Conservation (phyloP, 1,140 invertebrate genomes). For the Maniola jurtina region DNA sequence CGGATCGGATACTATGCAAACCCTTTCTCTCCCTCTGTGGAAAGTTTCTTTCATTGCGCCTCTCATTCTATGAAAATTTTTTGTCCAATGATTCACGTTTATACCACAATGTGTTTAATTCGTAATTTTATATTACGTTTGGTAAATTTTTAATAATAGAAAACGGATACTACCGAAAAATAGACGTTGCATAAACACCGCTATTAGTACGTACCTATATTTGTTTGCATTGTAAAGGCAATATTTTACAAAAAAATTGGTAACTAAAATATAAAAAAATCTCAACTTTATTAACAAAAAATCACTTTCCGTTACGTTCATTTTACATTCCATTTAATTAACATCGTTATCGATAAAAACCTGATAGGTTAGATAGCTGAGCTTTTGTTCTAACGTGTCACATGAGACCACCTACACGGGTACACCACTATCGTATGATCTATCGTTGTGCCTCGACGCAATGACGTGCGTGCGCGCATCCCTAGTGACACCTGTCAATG, state of each 20-base stretch:
- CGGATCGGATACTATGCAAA: no score
- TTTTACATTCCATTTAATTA: slow-evolving; percentile 42
- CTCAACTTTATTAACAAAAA: no score
- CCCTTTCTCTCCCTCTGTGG: no score
- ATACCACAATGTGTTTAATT: no score
- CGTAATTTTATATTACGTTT: no score
- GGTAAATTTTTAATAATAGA: no score
- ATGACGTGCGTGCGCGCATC: slow-evolving; percentile 61
- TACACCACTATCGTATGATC: slow-evolving; percentile 71
- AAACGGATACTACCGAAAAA: no score
- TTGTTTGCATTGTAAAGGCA: no score
- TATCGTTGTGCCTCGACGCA: slow-evolving; percentile 56
- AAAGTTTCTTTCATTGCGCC: background rate
- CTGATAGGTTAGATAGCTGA: slow-evolving; percentile 40
- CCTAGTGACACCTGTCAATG: slow-evolving; percentile 73
- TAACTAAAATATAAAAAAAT: no score
- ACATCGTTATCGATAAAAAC: slow-evolving; percentile 36
- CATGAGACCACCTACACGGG: slow-evolving; percentile 54
- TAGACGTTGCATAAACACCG: no score
- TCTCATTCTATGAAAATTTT: slow-evolving; percentile 29
- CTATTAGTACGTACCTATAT: no score
- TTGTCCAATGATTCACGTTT: background rate
- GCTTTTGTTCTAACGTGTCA: slow-evolving; percentile 46
- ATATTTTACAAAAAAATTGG: no score
- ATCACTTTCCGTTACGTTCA: slow-evolving; percentile 28